Base-by-base conservation (phyloP, 2,888 invertebrate genomes). In the Euplexia lucipara region DNA sequence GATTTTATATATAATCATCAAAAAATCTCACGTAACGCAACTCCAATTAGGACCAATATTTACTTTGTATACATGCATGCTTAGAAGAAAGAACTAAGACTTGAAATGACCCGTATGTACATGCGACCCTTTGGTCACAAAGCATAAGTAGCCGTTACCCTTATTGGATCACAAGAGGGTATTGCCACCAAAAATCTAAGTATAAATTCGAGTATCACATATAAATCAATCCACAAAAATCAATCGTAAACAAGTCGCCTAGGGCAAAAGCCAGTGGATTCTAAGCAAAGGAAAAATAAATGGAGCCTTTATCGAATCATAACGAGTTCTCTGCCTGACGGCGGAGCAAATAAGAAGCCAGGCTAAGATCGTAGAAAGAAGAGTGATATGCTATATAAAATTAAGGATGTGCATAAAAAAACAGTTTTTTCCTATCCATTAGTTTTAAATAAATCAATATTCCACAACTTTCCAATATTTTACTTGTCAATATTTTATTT, bases 301-400 rank as follows among this genome's bases (percentile, higher is more conserved):
- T 32, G 49, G 26, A 26, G n/a, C n/a, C 8, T 68, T 42, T 58
- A 62, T 51, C 20, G 49, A 58, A 62, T 62, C 51, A 45, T 54
- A 67, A 73, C 62, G 68, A 72, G 53, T 10, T 73, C 30, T 26
- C 74, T 35, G 41, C 37, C 51, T 52, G 52, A 52, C 52, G 47
- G 20, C 30, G 67, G 51, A 67, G 56, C 35, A 67, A 71, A 71
- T 71, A 67, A 52, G 42, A 30, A 51, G 39, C 73, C 9, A 12
- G 7, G n/a, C 16, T 20, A 20, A 22, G 61, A 71, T 41, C 49
- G 0, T 37, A 34, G 53, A 72, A 72, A 30, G 10, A 51, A 44
- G 14, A 14, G 1, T 12, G 48, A 53, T 41, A 49, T 34, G 18
- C 68, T 32, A 22, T 41, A 54, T 1, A 5, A 32, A 32, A 20